These are phyloP conservation scores for Empidonax traillii DNA, from an alignment of 2,113 vertebrate genomes.

Conservation along the genomic window DNA sequence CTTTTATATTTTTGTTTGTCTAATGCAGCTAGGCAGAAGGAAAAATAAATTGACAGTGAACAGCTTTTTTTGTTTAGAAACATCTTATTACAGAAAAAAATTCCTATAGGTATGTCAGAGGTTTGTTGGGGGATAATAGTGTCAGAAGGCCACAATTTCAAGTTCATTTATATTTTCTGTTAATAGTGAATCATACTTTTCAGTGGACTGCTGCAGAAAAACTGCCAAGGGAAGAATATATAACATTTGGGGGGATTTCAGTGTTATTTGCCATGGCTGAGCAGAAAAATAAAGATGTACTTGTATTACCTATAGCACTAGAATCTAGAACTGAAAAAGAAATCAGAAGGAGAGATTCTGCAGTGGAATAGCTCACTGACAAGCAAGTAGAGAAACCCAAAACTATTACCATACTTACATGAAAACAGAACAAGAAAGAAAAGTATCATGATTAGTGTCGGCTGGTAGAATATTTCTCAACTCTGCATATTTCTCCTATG, in stretches of 20 bases:
- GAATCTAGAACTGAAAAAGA: background rate
- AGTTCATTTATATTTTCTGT: slow-evolving; percentile 14
- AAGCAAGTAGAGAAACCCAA: slow-evolving; percentile 1
- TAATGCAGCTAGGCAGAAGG: background rate
- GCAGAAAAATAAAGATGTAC: background rate
- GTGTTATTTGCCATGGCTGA: background rate
- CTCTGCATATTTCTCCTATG: background rate
- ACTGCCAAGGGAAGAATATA: background rate
- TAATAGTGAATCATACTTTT: background rate
- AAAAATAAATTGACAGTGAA: slow-evolving; percentile 9
- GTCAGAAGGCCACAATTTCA: background rate
- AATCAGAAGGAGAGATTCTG: background rate
- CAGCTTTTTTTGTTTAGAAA: background rate
- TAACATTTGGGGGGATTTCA: background rate
- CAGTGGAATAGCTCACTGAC: background rate
- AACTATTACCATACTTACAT: background rate
- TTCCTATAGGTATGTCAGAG: background rate
- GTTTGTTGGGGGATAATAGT: background rate
- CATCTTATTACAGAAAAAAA: background rate
- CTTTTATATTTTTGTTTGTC: background rate
- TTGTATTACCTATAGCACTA: background rate
- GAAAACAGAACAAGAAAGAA: slow-evolving; percentile 14
- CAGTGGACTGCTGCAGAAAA: background rate
- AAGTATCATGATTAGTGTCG: slow-evolving; percentile 21
- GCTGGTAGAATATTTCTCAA: background rate